Evolutionary conservation across 2,797 vertebrate species (phyloP).

Genomic region (Gephyroberyx darwinii): DNA sequence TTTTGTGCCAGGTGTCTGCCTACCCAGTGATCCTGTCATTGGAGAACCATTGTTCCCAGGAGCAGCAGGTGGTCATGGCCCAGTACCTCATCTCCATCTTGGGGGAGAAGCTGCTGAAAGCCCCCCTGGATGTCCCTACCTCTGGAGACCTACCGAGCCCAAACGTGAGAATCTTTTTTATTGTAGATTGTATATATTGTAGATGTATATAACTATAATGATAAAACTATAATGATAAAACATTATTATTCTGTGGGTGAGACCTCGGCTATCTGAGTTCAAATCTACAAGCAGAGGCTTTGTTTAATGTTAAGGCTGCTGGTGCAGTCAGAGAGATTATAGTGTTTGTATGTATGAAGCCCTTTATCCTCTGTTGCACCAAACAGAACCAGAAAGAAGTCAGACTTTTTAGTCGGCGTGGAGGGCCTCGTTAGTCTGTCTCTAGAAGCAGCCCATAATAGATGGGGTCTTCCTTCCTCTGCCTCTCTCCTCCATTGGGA

Average conservation of each 20-base stretch:
- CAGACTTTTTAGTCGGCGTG: conserved; percentile 32
- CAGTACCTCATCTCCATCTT: conserved; percentile 78
- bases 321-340: conserved; percentile 13
- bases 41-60: conserved; percentile 88
- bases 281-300: conserved; percentile 26
- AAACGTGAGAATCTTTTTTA: conserved; percentile 81
- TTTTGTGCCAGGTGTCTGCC: conserved; percentile 80
- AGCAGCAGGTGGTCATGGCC: conserved; percentile 89
- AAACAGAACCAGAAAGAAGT: conserved; percentile 40
- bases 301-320: conserved; percentile 27
- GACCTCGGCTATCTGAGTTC: not conserved
- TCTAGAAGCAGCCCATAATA: conserved; percentile 13
- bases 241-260: not conserved
- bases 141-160: conserved; percentile 84
- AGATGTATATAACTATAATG: too few relatives aligned
- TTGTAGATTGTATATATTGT: not conserved
- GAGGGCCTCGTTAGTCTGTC: conserved; percentile 64
- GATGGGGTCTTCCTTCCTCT: conserved; percentile 4
- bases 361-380: conserved; percentile 25
- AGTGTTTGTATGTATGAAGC: conserved; percentile 26
- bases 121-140: conserved; percentile 63
- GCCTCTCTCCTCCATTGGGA: conserved; percentile 24
- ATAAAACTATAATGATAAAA: not conserved
- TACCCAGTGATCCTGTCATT: conserved; percentile 90
- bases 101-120: conserved; percentile 81